Base-by-base conservation (phyloP, 2,113 vertebrate species). In the Ceuthmochares aereus region DNA sequence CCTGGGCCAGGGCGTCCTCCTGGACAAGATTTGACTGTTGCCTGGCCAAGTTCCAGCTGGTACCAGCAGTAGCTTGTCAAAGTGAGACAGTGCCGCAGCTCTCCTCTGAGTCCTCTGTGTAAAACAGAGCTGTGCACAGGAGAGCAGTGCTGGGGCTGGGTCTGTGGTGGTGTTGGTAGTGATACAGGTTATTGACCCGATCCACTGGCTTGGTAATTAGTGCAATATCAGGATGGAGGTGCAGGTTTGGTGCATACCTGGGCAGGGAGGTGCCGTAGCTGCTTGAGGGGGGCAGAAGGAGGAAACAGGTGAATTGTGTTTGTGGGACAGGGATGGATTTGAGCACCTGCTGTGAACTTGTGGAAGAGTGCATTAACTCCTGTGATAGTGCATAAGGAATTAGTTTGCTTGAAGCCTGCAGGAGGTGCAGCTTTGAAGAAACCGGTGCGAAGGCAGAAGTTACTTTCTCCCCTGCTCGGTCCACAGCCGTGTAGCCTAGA, bases 61-160 rank as follows among this genome's bases (percentile, higher is more conserved):
- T 68, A 69, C 59, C 85, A 84, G 21, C 29, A 58, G 63, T 13
- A 59, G 62, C 30, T 78, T 79, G 27, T 64, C 34, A 23, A 55
- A 54, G 60, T 0, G 2, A 59, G 55, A 4, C 29, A 36, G 1
- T 2, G 16, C 69, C 85, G 67, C 45, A 40, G 52, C 64, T 2
- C 29, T 12, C 70, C n/a, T 30, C 2, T 52, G 27, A 43, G 29
- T 43, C 37, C 1, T 4, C 6, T 12, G 47, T 55, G 29, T 49
- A 4, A 22, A 64, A 15, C 37, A n/a, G 56, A 66, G 83, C 55
- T 9, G 49, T 6, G 55, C 20, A 7, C 8, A 10, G 37, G 34
- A 40, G 45, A 16, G 15, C 0, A 0, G 55, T 60, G 2, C 21
- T 1, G 2, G 59, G 22, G 34, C 68, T 70, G 80, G 7, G 29